These are phyloP conservation scores for Panthera tigris DNA, from an alignment of 2,113 vertebrate genomes.

Conservation along the genomic window DNA sequence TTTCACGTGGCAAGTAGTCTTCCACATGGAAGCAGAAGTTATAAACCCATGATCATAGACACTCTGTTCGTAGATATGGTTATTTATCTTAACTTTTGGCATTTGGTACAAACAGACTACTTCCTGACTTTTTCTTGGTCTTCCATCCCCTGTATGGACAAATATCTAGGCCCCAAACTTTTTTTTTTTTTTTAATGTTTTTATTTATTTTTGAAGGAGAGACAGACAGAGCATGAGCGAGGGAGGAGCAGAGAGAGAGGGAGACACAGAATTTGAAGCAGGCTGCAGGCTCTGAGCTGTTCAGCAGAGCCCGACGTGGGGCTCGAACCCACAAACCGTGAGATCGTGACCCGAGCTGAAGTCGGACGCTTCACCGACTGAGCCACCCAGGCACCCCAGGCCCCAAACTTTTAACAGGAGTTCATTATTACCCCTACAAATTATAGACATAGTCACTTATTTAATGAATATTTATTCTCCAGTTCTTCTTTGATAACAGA, in stretches of 20 bases:
- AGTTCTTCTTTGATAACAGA: neutral
- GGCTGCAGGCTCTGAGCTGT: too few species aligned
- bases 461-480: neutral
- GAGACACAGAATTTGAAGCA: too few species aligned
- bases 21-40: neutral
- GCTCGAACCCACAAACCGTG: too few species aligned
- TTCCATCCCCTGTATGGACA: neutral
- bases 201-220: too few species aligned
- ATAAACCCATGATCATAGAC: neutral
- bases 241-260: too few species aligned
- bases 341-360: too few species aligned
- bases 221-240: too few species aligned
- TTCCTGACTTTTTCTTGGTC: neutral
- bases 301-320: too few species aligned
- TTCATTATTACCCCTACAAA: neutral
- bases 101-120: neutral
- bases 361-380: too few species aligned
- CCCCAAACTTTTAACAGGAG: neutral
- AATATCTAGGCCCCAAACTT: neutral
- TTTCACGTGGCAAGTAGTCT: neutral
- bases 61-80: neutral
- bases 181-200: too few species aligned
- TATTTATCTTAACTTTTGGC: neutral
- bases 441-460: neutral
- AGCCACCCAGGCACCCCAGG: too few species aligned